Conservation (phyloP, 2,888 invertebrate genomes). For the Xestia sexstrigata region DNA sequence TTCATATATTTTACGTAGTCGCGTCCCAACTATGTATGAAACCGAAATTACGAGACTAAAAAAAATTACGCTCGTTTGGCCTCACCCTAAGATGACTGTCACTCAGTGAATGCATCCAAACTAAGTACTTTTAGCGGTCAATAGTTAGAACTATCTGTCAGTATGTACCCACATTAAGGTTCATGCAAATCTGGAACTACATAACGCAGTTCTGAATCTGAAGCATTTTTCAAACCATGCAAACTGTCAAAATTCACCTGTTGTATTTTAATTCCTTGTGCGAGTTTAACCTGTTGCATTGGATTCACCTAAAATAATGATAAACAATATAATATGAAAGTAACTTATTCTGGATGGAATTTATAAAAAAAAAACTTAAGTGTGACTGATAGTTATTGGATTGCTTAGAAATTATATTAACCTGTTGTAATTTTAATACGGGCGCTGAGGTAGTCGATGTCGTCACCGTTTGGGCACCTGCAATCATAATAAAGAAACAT, state of each 20-base stretch:
- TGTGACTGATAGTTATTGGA: neutral
- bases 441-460: constrained; percentile 83
- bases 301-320: constrained; percentile 86
- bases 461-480: constrained; percentile 82
- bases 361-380: constrained; percentile 25
- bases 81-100: neutral
- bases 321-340: constrained; percentile 60
- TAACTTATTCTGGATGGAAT: constrained; percentile 41
- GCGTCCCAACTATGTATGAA: too few relatives aligned
- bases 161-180: constrained; percentile 21
- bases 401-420: constrained; percentile 61
- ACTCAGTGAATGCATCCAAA: neutral
- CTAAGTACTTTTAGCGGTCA: constrained; percentile 13
- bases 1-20: too few relatives aligned
- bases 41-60: too few relatives aligned
- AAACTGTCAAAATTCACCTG: constrained; percentile 82
- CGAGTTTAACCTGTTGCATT: constrained; percentile 87
- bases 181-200: constrained; percentile 51
- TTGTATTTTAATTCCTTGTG: constrained; percentile 88
- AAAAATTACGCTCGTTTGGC: too few relatives aligned
- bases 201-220: constrained; percentile 47
- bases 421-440: constrained; percentile 87
- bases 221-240: constrained; percentile 73
- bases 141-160: neutral
- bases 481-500: constrained; percentile 41